These are phyloP conservation scores for Muricea muricata DNA, from an alignment of 92 coral and sea anemone species.

Conservation along the genomic window DNA sequence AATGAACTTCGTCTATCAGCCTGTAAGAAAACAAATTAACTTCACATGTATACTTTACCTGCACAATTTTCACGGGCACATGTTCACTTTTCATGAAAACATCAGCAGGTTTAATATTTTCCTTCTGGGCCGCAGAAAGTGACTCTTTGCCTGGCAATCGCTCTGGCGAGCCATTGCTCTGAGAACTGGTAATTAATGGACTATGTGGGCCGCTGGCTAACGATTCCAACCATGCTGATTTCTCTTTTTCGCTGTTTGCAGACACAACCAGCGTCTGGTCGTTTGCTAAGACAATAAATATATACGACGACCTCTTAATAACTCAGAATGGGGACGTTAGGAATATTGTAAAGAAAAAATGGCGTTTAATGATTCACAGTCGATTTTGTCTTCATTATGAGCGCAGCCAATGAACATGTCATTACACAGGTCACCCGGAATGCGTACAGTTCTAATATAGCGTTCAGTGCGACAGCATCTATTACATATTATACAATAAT, in stretches of 20 bases:
- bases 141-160: conserved; percentile 52
- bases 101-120: conserved; percentile 69
- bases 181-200: conserved; percentile 56
- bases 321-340: too few species aligned
- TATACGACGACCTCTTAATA: too few species aligned
- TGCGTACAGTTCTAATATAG: too few species aligned
- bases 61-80: conserved; percentile 37
- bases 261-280: conserved; percentile 86
- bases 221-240: conserved; percentile 89
- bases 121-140: conserved; percentile 77
- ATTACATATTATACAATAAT: too few species aligned
- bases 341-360: too few species aligned
- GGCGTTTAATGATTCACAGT: too few species aligned
- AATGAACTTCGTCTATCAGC: background rate
- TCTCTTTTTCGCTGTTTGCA: conserved; percentile 91
- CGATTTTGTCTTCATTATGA: too few species aligned
- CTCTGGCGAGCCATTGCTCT: conserved; percentile 61
- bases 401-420: too few species aligned
- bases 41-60: background rate
- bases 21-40: background rate
- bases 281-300: conserved; percentile 54
- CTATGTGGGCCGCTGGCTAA: conserved; percentile 78
- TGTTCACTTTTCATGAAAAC: conserved; percentile 56
- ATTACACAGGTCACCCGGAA: too few species aligned
- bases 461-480: too few species aligned